phyloP scores from a whole-genome alignment of 2,113 vertebrate species.

The Camelus dromedarius region DNA sequence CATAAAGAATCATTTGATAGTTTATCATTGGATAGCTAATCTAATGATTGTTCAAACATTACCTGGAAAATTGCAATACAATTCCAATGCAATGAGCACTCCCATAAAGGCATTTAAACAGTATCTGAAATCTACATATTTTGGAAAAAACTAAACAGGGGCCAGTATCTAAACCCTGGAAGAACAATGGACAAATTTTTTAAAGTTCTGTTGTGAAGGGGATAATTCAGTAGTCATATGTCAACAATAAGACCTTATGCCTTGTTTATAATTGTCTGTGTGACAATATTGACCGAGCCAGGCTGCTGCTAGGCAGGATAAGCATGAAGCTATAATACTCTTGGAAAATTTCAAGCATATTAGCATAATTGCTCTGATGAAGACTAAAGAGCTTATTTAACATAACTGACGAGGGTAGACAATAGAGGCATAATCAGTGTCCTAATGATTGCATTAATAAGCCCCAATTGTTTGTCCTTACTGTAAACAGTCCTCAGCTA shows the following conservation, averaged over 20 bases:
- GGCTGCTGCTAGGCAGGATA: conserved; percentile 59
- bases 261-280: conserved; percentile 64
- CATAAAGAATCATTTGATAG: conserved; percentile 33
- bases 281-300: conserved; percentile 71
- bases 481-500: conserved; percentile 66
- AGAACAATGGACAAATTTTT: conserved; percentile 54
- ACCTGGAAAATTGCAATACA: conserved; percentile 33
- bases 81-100: not conserved
- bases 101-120: conserved; percentile 34
- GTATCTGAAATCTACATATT: conserved; percentile 55
- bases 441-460: conserved; percentile 77
- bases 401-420: conserved; percentile 68
- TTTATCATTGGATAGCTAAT: not conserved
- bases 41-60: conserved; percentile 24
- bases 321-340: conserved; percentile 69
- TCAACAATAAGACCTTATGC: conserved; percentile 61
- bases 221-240: conserved; percentile 52
- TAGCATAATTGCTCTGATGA: conserved; percentile 77
- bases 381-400: conserved; percentile 75
- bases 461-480: conserved; percentile 72
- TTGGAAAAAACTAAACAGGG: not conserved
- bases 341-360: conserved; percentile 63
- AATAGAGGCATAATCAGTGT: conserved; percentile 73
- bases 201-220: conserved; percentile 55
- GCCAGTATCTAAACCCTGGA: conserved; percentile 36